Evolutionary conservation across 2,113 vertebrate genomes (phyloP).

Genomic region (Polypterus senegalus): DNA sequence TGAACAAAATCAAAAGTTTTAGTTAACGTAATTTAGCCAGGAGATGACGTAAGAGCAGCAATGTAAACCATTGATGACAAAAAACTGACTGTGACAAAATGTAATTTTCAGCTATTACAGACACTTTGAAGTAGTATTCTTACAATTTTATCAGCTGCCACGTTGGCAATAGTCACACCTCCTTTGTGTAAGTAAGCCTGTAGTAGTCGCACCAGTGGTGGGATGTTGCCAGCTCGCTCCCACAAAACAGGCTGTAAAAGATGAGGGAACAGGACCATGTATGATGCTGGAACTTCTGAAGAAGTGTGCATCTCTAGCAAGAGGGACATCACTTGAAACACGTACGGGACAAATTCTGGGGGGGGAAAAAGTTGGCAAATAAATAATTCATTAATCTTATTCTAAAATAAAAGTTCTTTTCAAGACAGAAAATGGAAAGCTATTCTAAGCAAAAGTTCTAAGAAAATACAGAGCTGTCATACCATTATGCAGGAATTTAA

Average conservation of each 20-base stretch:
- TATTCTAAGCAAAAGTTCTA: too few relatives aligned
- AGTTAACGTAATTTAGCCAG: too few relatives aligned
- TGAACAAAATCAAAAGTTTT: too few relatives aligned
- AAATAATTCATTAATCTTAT: too few relatives aligned
- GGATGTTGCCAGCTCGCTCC: slow-evolving; percentile 92
- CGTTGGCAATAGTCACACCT: slow-evolving; percentile 63
- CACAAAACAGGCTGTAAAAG: slow-evolving; percentile 88
- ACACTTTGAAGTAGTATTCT: slow-evolving; percentile 29
- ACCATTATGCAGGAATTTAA: background rate
- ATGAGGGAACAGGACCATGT: slow-evolving; percentile 92
- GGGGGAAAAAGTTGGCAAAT: background rate
- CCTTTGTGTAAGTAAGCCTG: slow-evolving; percentile 88
- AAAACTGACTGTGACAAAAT: too few relatives aligned
- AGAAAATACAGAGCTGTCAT: background rate
- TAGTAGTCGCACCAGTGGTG: slow-evolving; percentile 85
- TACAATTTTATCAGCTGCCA: slow-evolving; percentile 88
- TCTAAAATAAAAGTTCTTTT: too few relatives aligned
- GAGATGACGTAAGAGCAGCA: too few relatives aligned
- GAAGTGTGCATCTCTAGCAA: slow-evolving; percentile 86
- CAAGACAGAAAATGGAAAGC: too few relatives aligned
- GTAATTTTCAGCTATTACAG: too few relatives aligned
- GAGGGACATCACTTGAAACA: slow-evolving; percentile 98
- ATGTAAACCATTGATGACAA: too few relatives aligned
- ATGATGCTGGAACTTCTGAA: slow-evolving; percentile 72
- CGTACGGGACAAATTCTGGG: slow-evolving; percentile 92